A percentile compares a stretch with the other conserved stretches of the same genome.
Evolutionary conservation across 2,888 invertebrate genomes (phyloP).

Genomic region (Lasius fuliginosus): DNA sequence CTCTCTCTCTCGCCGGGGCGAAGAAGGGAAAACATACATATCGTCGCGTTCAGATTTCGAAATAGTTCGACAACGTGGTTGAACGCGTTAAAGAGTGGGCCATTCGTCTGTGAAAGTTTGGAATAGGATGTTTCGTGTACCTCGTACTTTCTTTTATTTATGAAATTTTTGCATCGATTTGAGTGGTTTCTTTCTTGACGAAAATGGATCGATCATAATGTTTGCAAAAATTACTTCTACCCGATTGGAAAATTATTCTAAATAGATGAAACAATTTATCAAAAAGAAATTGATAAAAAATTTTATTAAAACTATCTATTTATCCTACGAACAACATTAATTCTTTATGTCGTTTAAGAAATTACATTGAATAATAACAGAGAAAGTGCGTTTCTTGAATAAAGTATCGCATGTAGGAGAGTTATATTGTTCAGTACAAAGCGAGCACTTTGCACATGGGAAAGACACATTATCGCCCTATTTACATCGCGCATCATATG

Average conservation of each 20-base stretch:
- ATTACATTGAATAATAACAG: not conserved
- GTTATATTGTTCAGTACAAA: not conserved
- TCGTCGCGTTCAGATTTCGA: constrained; percentile 29
- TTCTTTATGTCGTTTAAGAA: constrained; percentile 1
- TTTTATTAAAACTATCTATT: not conserved
- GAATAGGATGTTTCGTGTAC: not conserved
- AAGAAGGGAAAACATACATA: constrained; percentile 39
- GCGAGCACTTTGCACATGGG: not conserved
- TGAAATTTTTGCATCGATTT: not conserved
- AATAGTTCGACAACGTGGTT: constrained; percentile 43
- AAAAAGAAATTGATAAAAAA: not conserved
- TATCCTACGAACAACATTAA: not conserved
- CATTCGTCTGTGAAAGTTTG: not conserved
- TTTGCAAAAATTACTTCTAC: not conserved
- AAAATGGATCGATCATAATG: not conserved
- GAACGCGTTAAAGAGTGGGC: not conserved
- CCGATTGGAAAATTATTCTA: not conserved
- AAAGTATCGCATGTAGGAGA: constrained; percentile 7
- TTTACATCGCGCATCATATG: constrained; percentile 6
- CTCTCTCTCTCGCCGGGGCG: not conserved
- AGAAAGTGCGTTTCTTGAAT: not conserved
- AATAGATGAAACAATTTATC: not conserved
- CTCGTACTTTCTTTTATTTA: not conserved
- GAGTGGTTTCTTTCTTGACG: too few species aligned
- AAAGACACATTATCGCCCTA: constrained; percentile 11